A percentile compares a stretch with the other conserved stretches of the same genome.
Evolutionary conservation across 64 coral and sea anemone genomes (phyloP).

Genomic region (Porites lutea): DNA sequence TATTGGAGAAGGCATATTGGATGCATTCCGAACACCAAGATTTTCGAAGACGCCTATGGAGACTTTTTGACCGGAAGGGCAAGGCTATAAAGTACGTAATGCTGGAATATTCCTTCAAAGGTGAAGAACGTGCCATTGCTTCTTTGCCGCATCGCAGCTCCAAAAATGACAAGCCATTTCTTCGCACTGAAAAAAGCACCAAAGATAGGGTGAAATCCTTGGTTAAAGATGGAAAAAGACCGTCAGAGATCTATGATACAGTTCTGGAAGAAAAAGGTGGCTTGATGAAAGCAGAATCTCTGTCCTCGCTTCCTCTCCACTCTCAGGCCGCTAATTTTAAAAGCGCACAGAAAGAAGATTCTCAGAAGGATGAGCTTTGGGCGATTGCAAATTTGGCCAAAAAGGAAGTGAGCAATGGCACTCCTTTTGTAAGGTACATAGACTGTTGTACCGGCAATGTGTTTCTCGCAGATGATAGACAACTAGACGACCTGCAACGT

Average conservation of each 20-base stretch:
- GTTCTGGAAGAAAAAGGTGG: neutral
- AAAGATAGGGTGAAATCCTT: neutral
- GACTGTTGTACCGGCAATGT: constrained; percentile 9
- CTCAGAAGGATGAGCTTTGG: neutral
- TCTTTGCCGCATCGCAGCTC: neutral
- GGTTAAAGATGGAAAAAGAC: neutral
- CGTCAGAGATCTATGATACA: neutral
- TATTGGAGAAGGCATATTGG: constrained; percentile 15
- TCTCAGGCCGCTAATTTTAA: neutral
- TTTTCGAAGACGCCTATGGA: neutral
- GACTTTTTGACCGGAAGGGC: neutral
- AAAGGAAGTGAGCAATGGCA: constrained; percentile 8
- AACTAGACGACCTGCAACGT: neutral
- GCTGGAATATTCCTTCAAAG: neutral
- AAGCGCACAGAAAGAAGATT: neutral
- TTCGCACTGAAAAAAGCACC: neutral
- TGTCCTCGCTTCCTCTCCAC: neutral
- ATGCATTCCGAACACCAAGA: neutral
- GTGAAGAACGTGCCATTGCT: neutral
- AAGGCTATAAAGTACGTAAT: neutral
- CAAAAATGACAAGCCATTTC: neutral
- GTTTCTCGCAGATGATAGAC: constrained; percentile 9
- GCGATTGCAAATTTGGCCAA: constrained; percentile 18
- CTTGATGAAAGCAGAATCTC: constrained; percentile 8
- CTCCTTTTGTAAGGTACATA: constrained; percentile 1